Conservation (phyloP, 2,888 invertebrate genomes). For the Megamerina dolium region DNA sequence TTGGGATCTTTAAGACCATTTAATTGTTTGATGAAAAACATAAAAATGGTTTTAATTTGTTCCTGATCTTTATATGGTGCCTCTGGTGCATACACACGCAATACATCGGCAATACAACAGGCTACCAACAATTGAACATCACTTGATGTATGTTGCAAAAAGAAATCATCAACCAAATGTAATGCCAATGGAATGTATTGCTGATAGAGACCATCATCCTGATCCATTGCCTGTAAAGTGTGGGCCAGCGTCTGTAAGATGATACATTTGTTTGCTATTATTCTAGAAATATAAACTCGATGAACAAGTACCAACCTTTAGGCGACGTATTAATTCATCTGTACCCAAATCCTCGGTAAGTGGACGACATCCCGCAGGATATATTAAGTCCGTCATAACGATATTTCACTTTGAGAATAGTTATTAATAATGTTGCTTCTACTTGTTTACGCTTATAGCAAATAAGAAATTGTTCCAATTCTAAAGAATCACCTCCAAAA, state of each 20-base stretch:
- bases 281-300: not conserved
- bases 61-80: conserved; percentile 95
- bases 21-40: conserved; percentile 90
- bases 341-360: conserved; percentile 91
- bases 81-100: conserved; percentile 94
- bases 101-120: conserved; percentile 95
- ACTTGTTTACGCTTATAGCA: no score
- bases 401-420: no score
- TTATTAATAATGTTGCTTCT: no score
- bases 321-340: conserved; percentile 88
- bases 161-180: conserved; percentile 88
- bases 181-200: conserved; percentile 87
- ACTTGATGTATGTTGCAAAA: conserved; percentile 79
- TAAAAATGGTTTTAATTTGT: conserved; percentile 84
- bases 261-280: not conserved
- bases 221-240: conserved; percentile 92
- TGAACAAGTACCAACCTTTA: conserved; percentile 61
- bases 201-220: conserved; percentile 91
- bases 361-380: conserved; percentile 92
- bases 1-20: conserved; percentile 92
- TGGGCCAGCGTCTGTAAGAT: conserved; percentile 73
- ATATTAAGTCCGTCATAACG: conserved; percentile 81
- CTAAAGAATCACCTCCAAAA: not conserved
- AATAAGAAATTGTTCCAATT: no score
- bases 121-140: conserved; percentile 94